Evolutionary conservation across 2,888 invertebrate species (phyloP), one percentile per base, ranked within the genome.

Genomic region (Drosophila nigricruria): DNA sequence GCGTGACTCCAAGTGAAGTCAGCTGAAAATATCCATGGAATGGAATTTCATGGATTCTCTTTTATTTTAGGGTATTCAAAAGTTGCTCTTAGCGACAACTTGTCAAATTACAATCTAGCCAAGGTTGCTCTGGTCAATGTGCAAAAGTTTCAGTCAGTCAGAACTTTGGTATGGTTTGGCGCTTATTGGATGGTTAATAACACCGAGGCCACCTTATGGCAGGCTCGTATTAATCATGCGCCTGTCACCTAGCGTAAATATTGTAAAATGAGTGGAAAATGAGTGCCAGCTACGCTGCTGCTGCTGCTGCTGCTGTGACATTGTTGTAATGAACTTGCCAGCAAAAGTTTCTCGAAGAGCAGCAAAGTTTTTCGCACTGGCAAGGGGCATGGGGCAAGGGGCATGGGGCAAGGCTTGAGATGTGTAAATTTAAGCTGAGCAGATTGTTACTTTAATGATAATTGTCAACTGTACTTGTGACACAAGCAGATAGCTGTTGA

Each of bases 201-300:
- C 58, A 50, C 57, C 68, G 50, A 54, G 52, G 59, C 50, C 57
- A 65, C 67, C 71, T 74, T 65, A 66, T 70, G 57, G 54, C 69
- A 66, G 65, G 56, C 78, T 70, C 73, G 71, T 83, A 88, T 88
- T 89, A 88, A 88, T 88, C 89, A 89, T 79, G 77, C 64, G 74
- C 77, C 82, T 88, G 88, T 81, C 89, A 89, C 88, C 85, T 85
- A 82, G 61, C 73, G 76, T 82, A 85, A 89, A 88, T 87, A 81
- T 77, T 82, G 74, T 77, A 82, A 85, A 81, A 73, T 70, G 74
- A 82, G 81, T 79, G 73, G 74, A 76, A 85, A 81, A 83, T 72
- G 79, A n/a, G n/a, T n/a, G n/a, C n/a, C n/a, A n/a, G n/a, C n/a
- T n/a, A n/a, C n/a, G n/a, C n/a, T 63, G 72, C 56, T 45, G 80